phyloP scores from a whole-genome alignment of 2,888 invertebrate genomes.

The Drosophila cognata region DNA sequence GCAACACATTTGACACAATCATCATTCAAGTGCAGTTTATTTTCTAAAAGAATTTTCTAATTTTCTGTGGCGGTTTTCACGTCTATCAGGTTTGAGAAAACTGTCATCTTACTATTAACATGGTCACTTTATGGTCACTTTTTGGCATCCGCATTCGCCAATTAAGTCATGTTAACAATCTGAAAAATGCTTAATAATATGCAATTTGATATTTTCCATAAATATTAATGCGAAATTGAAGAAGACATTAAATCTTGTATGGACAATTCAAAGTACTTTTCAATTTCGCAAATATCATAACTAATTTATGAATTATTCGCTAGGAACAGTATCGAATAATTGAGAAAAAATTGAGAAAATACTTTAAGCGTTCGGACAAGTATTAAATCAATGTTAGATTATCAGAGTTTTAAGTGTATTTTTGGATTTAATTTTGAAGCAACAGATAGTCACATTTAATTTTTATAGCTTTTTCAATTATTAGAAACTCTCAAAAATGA shows the following conservation, averaged over 20 bases:
- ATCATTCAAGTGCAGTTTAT: constrained; percentile 7
- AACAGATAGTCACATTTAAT: not conserved
- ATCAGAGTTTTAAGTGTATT: not conserved
- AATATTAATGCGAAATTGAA: not conserved
- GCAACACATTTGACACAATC: constrained; percentile 11
- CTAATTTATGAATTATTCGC: not conserved
- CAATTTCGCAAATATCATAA: not conserved
- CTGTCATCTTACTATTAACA: constrained; percentile 66
- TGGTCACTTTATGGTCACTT: constrained; percentile 53
- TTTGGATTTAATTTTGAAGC: not conserved
- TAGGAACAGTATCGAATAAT: not conserved
- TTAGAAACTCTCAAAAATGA: not conserved
- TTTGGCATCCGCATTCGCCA: constrained; percentile 27
- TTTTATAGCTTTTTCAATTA: not conserved
- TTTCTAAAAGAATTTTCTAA: not conserved
- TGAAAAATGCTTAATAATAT: not conserved
- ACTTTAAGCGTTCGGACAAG: not conserved
- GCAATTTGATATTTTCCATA: not conserved
- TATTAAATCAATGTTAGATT: not conserved
- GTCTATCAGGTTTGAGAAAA: constrained; percentile 24
- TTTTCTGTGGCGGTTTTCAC: constrained; percentile 6
- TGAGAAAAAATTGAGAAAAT: not conserved
- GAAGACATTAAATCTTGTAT: not conserved
- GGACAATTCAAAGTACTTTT: not conserved
- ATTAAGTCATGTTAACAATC: not conserved